Evolutionary conservation across 2,888 invertebrate genomes (phyloP).

Genomic region (Acrobasis suavella): DNA sequence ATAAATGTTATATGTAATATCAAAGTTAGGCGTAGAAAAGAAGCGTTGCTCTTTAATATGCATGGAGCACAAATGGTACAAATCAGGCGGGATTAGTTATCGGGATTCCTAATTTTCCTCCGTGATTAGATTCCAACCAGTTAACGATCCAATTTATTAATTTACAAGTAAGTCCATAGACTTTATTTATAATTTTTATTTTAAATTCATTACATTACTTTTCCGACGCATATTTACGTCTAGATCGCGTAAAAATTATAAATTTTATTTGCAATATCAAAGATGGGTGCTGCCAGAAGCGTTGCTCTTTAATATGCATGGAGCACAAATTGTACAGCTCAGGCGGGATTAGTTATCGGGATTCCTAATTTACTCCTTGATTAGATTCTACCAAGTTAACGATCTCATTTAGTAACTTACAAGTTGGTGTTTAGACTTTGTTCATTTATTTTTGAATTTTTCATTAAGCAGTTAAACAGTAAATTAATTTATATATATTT

Average conservation of each 20-base stretch:
- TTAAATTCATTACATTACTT: no score
- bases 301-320: slow-evolving; percentile 58
- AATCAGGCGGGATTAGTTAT: slow-evolving; percentile 59
- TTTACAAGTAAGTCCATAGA: no score
- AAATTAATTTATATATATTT: no score
- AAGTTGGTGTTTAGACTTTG: slow-evolving; percentile 31
- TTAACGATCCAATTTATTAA: no score
- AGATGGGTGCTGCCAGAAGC: not conserved
- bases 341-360: slow-evolving; percentile 59
- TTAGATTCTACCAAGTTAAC: slow-evolving; percentile 49
- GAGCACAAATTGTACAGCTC: slow-evolving; percentile 59
- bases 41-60: slow-evolving; percentile 53
- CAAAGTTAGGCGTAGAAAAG: not conserved
- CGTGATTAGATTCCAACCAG: no score
- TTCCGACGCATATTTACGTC: no score
- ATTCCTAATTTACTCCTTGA: slow-evolving; percentile 58
- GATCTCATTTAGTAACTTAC: slow-evolving; percentile 38
- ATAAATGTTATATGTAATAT: slow-evolving; percentile 12
- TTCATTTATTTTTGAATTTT: not conserved
- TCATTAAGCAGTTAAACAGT: no score
- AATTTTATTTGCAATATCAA: slow-evolving; percentile 13
- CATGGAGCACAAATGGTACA: slow-evolving; percentile 63
- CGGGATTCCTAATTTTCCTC: no score
- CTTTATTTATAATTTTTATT: no score
- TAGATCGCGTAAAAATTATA: slow-evolving; percentile 4